Conservation (phyloP, 2,888 invertebrate species). For the Saturnia pavonia region DNA sequence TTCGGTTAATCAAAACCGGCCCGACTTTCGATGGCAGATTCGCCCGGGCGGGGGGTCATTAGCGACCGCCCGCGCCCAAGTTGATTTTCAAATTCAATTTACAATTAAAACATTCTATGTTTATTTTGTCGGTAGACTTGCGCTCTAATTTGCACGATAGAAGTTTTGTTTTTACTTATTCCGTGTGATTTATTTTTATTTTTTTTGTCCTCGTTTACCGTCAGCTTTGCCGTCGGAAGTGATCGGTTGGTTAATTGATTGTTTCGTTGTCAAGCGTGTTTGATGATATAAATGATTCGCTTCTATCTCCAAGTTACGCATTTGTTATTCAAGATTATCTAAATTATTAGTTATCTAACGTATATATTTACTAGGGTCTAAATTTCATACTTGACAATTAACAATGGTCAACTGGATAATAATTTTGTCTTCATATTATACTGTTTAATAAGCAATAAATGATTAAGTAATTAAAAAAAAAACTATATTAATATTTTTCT, state of each 20-base stretch:
- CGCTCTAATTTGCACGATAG: slow-evolving; percentile 56
- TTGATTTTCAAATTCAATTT: slow-evolving; percentile 75
- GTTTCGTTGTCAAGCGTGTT: not conserved
- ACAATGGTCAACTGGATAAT: too few species aligned
- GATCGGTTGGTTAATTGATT: not conserved
- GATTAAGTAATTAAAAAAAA: too few species aligned
- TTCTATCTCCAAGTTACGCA: not conserved
- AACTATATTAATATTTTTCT: too few species aligned
- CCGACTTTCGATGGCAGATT: slow-evolving; percentile 49
- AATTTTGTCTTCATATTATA: too few species aligned
- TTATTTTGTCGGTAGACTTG: slow-evolving; percentile 63
- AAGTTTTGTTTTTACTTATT: slow-evolving; percentile 45
- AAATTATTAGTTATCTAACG: too few species aligned
- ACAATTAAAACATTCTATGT: slow-evolving; percentile 72
- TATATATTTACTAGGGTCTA: too few species aligned
- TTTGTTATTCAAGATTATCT: too few species aligned
- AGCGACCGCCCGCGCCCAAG: slow-evolving; percentile 59
- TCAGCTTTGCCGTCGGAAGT: not conserved
- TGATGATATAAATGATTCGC: not conserved
- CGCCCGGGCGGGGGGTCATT: slow-evolving; percentile 49
- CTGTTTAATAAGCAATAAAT: too few species aligned
- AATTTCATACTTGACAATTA: too few species aligned
- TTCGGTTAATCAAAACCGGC: slow-evolving; percentile 69
- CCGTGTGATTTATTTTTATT: slow-evolving; percentile 26
- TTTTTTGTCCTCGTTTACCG: slow-evolving; percentile 21